Evolutionary conservation across 2,113 vertebrate species (phyloP), one percentile per base, ranked within the genome.

Genomic region (Arizona elegans): DNA sequence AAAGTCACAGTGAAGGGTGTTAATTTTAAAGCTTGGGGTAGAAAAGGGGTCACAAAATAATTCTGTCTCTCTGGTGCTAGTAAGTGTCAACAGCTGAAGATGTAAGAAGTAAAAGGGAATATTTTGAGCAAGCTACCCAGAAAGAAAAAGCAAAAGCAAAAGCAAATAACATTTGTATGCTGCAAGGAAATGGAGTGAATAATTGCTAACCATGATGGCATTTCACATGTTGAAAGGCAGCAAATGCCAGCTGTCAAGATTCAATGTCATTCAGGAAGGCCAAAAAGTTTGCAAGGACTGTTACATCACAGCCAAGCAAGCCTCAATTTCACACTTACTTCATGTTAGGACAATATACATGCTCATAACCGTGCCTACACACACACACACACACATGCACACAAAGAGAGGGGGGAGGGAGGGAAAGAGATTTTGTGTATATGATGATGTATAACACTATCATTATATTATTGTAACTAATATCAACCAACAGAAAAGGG

Each of bases 191-290:
- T 0, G 0, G 2, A 81, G 3, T 38, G 23, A 92, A 56, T 75
- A 94, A n/a, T 55, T 65, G 62, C 53, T 92, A 3, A 0, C 55
- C 33, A 15, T 0, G 0, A 1, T 53, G 56, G 21, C 13, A 0
- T 87, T 26, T 92, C 2, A 53, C 88, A 92, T 90, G 4, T 70
- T 93, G 10, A 0, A 0, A 70, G 70, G 91, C 24, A 90, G 0
- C 0, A 53, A 8, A 11, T 94, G 50, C 24, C 23, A 38, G 55
- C 23, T 70, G 0, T 81, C 92, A 21, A 90, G 55, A 47, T 26
- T 56, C 91, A 47, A 2, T 0, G 0, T 94, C 94, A 29, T 26
- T 65, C 43, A 1, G 52, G 65, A 6, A 12, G 0, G 0, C 4
- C 21, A 55, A 86, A 53, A 1, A 12, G 38, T 70, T 92, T 92